Conservation (phyloP, 35 echinoderm and acorn worm species). For the Apostichopus japonicus region DNA sequence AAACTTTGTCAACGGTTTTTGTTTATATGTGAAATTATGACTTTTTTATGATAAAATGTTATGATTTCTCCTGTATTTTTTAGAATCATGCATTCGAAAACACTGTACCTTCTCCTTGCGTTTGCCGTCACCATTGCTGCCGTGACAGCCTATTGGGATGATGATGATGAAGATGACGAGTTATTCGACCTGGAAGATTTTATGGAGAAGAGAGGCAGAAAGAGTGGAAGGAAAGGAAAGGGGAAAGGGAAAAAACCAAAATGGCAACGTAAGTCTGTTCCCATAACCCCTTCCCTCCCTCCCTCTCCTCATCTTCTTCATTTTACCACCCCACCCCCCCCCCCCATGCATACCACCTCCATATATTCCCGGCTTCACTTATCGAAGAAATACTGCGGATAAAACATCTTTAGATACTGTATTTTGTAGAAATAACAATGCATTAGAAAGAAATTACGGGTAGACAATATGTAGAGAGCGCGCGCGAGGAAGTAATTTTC, state of each 20-base stretch:
- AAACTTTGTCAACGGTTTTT: no score
- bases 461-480: no score
- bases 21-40: no score
- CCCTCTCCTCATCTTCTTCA: not conserved
- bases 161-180: conserved; percentile 13
- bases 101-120: not conserved
- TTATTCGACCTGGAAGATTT: not conserved
- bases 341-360: no score
- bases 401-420: not conserved
- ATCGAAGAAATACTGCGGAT: not conserved
- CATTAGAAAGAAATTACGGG: no score
- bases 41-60: not conserved
- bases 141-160: not conserved
- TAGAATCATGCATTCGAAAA: conserved; percentile 14
- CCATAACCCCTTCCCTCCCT: not conserved
- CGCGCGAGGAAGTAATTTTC: no score
- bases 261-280: no score
- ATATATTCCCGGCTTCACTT: no score
- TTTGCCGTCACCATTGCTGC: conserved; percentile 26
- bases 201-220: conserved; percentile 9
- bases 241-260: not conserved
- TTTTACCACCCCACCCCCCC: not conserved
- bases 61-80: not conserved
- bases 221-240: not conserved
- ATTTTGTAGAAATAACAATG: no score